These are phyloP conservation scores for Lerista edwardsae DNA, from an alignment of 2,797 vertebrate species.

Conservation along the genomic window DNA sequence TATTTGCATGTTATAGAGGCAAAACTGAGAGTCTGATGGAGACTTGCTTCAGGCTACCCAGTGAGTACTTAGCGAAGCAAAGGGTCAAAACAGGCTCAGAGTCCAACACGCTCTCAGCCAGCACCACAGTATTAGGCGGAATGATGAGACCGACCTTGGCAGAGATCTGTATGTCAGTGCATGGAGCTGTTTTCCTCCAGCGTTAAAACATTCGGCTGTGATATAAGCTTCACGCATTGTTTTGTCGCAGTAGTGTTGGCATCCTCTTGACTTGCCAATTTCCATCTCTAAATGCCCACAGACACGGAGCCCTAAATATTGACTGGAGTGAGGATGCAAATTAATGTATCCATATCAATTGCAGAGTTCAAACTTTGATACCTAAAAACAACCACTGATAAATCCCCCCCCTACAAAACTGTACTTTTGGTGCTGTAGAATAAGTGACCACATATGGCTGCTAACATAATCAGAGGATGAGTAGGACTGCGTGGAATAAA, in stretches of 20 bases:
- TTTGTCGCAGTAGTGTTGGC: slow-evolving; percentile 36
- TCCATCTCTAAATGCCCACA: slow-evolving; percentile 41
- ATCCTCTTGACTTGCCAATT: slow-evolving; percentile 42
- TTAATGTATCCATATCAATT: slow-evolving; percentile 46
- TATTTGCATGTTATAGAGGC: neutral
- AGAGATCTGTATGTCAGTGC: slow-evolving; percentile 9
- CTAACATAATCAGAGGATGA: slow-evolving; percentile 18
- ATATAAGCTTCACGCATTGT: neutral
- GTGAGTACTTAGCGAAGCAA: neutral
- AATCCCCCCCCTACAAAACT: neutral
- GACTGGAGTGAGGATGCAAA: slow-evolving; percentile 47
- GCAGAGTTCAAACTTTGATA: slow-evolving; percentile 41
- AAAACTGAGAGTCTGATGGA: neutral
- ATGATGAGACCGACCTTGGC: slow-evolving; percentile 30
- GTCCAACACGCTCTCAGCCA: neutral
- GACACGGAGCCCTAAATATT: slow-evolving; percentile 38
- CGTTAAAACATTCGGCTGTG: slow-evolving; percentile 49
- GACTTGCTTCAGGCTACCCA: neutral
- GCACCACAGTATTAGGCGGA: slow-evolving; percentile 16
- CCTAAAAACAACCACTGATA: neutral
- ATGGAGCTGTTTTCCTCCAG: slow-evolving; percentile 33
- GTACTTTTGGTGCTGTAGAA: slow-evolving; percentile 8
- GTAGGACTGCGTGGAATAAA: slow-evolving; percentile 17
- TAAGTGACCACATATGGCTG: neutral
- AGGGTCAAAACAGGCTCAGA: neutral